phyloP scores from a whole-genome alignment of 2,113 vertebrate genomes.

The Sapajus apella region DNA sequence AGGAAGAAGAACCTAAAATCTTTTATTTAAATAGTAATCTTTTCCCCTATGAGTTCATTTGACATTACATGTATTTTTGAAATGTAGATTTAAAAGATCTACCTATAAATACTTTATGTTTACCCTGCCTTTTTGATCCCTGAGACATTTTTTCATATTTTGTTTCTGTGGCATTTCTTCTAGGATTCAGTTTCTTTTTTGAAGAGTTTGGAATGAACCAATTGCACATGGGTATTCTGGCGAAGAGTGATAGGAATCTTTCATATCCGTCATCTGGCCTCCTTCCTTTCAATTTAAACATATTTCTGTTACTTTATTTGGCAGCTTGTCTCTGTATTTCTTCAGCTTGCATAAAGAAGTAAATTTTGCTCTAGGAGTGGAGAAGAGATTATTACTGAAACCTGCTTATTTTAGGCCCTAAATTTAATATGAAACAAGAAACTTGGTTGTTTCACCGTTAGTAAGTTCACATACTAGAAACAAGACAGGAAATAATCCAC shows the following conservation, averaged over 20 bases:
- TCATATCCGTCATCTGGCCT: neutral
- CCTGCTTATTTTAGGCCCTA: neutral
- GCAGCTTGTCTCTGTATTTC: neutral
- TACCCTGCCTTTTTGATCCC: neutral
- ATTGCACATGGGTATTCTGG: neutral
- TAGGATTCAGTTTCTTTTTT: neutral
- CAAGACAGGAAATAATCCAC: neutral
- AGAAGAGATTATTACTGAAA: neutral
- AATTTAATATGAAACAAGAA: neutral
- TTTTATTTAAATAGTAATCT: neutral
- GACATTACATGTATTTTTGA: neutral
- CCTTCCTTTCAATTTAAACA: neutral
- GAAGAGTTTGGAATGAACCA: neutral
- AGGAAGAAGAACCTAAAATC: neutral
- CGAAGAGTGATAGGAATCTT: neutral
- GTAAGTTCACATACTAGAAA: neutral
- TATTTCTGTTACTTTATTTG: neutral
- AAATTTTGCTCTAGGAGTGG: neutral
- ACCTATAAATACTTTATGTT: neutral
- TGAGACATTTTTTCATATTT: neutral
- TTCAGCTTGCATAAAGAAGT: neutral
- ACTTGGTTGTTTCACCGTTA: neutral
- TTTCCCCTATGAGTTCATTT: neutral
- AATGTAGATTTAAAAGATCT: neutral
- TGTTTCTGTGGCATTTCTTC: neutral